These are phyloP conservation scores for Biston betularia DNA, from an alignment of 2,888 invertebrate genomes.

Conservation along the genomic window DNA sequence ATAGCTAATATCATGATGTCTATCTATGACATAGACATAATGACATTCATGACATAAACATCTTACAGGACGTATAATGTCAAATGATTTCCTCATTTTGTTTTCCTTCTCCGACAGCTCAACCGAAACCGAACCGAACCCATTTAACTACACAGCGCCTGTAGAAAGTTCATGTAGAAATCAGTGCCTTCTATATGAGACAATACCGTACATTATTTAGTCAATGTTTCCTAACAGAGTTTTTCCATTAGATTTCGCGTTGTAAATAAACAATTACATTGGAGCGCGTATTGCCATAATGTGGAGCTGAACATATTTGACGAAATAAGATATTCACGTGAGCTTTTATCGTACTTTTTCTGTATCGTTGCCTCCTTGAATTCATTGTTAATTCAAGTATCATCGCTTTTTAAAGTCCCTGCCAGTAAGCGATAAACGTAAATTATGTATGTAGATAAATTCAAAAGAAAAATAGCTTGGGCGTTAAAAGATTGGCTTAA, in stretches of 20 bases:
- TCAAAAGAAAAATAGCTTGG: not conserved
- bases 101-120: too few species aligned
- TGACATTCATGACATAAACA: too few species aligned
- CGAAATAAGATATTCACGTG: conserved; percentile 41
- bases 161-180: conserved; percentile 42
- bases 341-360: conserved; percentile 31
- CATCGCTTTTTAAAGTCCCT: conserved; percentile 9
- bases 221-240: conserved; percentile 44
- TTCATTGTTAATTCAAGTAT: conserved; percentile 28
- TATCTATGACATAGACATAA: too few species aligned
- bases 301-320: conserved; percentile 42
- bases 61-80: too few species aligned
- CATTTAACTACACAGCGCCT: not conserved
- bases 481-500: not conserved
- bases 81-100: too few species aligned
- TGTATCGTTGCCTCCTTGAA: conserved; percentile 17
- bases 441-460: not conserved
- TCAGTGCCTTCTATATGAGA: conserved; percentile 42
- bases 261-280: conserved; percentile 48
- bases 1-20: too few species aligned
- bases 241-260: conserved; percentile 48
- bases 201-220: conserved; percentile 47
- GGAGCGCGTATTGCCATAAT: conserved; percentile 35
- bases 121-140: too few species aligned
- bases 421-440: not conserved